Base-by-base conservation (phyloP, 23 tunicate genomes). In the Halocynthia aurantium region DNA sequence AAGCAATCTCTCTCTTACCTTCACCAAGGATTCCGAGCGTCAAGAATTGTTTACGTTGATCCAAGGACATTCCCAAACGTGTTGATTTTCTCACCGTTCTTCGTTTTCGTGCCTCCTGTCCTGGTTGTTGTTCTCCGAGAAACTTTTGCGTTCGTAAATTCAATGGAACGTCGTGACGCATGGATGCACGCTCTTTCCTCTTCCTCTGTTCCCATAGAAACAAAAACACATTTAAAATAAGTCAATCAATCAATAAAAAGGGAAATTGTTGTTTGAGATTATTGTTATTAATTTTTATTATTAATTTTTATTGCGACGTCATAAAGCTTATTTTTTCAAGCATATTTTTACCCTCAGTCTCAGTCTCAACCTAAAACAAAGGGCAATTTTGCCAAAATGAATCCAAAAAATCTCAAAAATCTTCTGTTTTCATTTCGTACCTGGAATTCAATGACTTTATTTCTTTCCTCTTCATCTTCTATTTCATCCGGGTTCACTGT, bases 61-160 rank as follows among this genome's bases (percentile, higher is more conserved):
- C 64, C 10, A 74, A 64, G 0, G 62, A 5, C 2, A 64, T 62
- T 10, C 76, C 76, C 8, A 53, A 62, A 51, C 78, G 62, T 15
- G 78, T 74, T 74, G 78, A 74, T 54, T 74, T 74, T 54, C 78
- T 10, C 12, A 74, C 56, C 0, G 78, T 74, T 13, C 78, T 52
- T 56, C 78, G 62, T 6, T 54, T 64, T 50, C 78, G 55, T 18
- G 17, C 8, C 22, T 74, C 56, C 8, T 62, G 78, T 56, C 56
- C 60, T 7, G 64, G 13, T 15, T 40, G 20, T 52, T 74, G 78
- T 1, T 74, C 78, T 19, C 62, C 61, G 2, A 21, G 12, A 22
- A 74, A 56, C 78, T 54, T 74, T 54, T 74, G 56, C 63, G 78
- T 74, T 50, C 78, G 78, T 13, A 74, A 12, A 54, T 74, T 62